Base-by-base conservation (phyloP, 2,888 invertebrate species). In the Eilema sororculum region DNA sequence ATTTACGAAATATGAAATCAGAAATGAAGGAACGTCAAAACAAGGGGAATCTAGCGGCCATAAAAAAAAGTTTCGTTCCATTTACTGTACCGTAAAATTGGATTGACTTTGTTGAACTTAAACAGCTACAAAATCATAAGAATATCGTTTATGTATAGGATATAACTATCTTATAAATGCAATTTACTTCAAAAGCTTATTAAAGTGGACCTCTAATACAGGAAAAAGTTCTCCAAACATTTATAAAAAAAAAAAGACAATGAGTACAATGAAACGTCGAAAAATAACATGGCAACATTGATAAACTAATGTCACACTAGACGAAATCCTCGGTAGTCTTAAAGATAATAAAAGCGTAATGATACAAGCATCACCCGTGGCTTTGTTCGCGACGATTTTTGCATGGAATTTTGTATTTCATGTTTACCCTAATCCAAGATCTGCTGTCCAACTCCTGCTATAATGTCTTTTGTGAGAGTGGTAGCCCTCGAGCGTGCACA, bases 21-120 rank as follows among this genome's bases (percentile, higher is more conserved):
- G n/a, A 87, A 90, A 90, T 86, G 87, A 90, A 90, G 87, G 90
- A 91, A 94, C 90, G 93, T 94, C 94, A 94, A 93, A 93, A 93
- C 89, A 93, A 92, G 89, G 87, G 84, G 85, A 87, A 88, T 88
- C 87, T 86, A 89, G 91, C 93, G 89, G 94, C 94, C 93, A 93
- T 93, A 91, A 90, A 91, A 89, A 37, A 86, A 84, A 65, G 75
- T 59, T 75, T 67, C 87, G 89, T 86, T 91, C 83, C 90, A 82
- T 89, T 91, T 69, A 68, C 85, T 80, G 77, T 69, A 2, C 57
- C 30, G 12, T 69, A n/a, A 72, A 52, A 28, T 30, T 13, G n/a
- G 12, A 46, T 28, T 13, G 13, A 16, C 28, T 64, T 46, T 6
- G 25, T 52, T 4, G 20, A 28, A 52, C 28, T 28, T n/a, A 52